Conservation (phyloP, 2,113 vertebrate genomes). For the Scomber japonicus region DNA sequence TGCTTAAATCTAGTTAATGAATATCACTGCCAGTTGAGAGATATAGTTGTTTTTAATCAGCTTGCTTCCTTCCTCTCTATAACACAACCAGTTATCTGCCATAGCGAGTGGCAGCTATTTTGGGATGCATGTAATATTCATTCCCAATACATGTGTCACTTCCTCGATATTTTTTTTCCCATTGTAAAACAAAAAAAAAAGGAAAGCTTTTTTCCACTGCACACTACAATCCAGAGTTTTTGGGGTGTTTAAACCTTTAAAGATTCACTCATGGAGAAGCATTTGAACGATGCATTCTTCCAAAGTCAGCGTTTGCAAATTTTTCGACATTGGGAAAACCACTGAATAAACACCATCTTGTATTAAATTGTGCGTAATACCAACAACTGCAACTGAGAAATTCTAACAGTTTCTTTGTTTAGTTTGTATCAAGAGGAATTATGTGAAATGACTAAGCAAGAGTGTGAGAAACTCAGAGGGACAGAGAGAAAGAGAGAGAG, state of each 20-base stretch:
- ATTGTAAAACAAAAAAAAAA: slow-evolving; percentile 43
- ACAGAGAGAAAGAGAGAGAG: slow-evolving; percentile 15
- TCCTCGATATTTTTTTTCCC: slow-evolving; percentile 47
- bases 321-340: slow-evolving; percentile 26
- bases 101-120: slow-evolving; percentile 68
- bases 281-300: neutral
- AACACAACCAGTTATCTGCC: slow-evolving; percentile 58
- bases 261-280: slow-evolving; percentile 4
- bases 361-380: slow-evolving; percentile 29
- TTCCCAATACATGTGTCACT: slow-evolving; percentile 50
- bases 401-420: slow-evolving; percentile 37
- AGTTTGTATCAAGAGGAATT: slow-evolving; percentile 23
- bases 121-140: slow-evolving; percentile 53
- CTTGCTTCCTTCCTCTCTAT: slow-evolving; percentile 55
- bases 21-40: slow-evolving; percentile 43
- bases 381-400: slow-evolving; percentile 30
- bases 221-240: slow-evolving; percentile 40
- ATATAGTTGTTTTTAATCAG: slow-evolving; percentile 49
- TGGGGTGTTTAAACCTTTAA: slow-evolving; percentile 29
- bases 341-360: slow-evolving; percentile 30
- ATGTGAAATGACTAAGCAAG: slow-evolving; percentile 34
- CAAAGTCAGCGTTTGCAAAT: slow-evolving; percentile 5
- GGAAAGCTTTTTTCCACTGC: slow-evolving; percentile 26
- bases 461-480: slow-evolving; percentile 45
- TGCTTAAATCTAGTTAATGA: slow-evolving; percentile 33